phyloP scores from a whole-genome alignment of 2,888 invertebrate species.

The Aphidius colemani region DNA sequence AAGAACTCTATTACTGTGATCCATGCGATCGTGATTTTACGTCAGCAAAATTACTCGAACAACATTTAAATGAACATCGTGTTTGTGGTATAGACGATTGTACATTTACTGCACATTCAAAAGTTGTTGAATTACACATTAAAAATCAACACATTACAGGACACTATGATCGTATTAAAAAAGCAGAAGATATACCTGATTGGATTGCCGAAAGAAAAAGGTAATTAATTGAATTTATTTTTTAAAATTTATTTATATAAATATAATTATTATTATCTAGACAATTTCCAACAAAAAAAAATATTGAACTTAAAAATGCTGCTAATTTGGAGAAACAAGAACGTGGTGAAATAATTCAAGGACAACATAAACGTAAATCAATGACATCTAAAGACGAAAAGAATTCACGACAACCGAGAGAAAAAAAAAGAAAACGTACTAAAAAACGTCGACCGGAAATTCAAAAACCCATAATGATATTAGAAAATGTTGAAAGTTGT shows the following conservation, averaged over 20 bases:
- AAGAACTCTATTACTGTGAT: constrained; percentile 67
- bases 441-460: constrained; percentile 31
- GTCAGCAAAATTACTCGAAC: constrained; percentile 65
- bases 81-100: constrained; percentile 83
- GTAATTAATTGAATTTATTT: constrained; percentile 39
- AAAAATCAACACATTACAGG: constrained; percentile 84
- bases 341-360: constrained; percentile 73
- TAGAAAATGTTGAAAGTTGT: constrained; percentile 1
- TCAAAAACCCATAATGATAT: not conserved
- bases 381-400: constrained; percentile 53
- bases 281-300: constrained; percentile 75
- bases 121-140: constrained; percentile 80
- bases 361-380: constrained; percentile 58
- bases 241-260: too few species aligned
- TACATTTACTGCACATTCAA: constrained; percentile 76
- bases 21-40: constrained; percentile 81
- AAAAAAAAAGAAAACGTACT: constrained; percentile 32
- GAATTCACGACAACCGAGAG: constrained; percentile 16
- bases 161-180: constrained; percentile 77
- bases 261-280: constrained; percentile 47
- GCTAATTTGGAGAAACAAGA: constrained; percentile 70
- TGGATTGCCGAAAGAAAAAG: constrained; percentile 84
- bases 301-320: constrained; percentile 69
- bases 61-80: constrained; percentile 76
- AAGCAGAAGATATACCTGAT: constrained; percentile 80